Evolutionary conservation across 2,888 invertebrate genomes (phyloP), one percentile per base, ranked within the genome.

Genomic region (Idaea dimidiata): DNA sequence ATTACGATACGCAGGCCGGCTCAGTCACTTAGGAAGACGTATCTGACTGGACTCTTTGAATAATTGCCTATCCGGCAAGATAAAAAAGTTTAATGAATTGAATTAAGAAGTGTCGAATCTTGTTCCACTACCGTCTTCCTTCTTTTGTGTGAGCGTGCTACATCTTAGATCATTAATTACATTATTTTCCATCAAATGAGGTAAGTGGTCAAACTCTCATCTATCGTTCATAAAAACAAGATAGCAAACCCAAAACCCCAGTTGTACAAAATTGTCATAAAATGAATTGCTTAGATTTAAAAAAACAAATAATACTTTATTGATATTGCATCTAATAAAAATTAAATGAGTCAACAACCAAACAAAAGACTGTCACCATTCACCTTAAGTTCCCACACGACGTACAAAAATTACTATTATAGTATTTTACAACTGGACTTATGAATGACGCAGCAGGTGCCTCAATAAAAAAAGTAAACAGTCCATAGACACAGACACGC

Each of bases 401-500:
- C 24, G 24, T 64, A 75, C 75, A 78, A 77, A 80, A 80, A 83
- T 80, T 75, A 75, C 75, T 74, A 72, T 76, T 74, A 70, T 77
- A 84, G 83, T 81, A 71, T 62, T 69, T 62, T 69, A 70, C 68
- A 73, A 73, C n/a, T n/a, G 73, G 77, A 75, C 59, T 74, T 59
- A 73, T 86, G 83, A 91, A 91, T 88, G 78, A 80, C 87, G 61
- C 91, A 43, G 43, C 43, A 43, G 90, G 91, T 91, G 91, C 80
- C 87, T 72, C 43, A 43, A 43, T 43, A 83, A 86, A 87, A 83
- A 86, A 81, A 84, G 83, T 80, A 84, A 87, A 83, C 87, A 83
- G 82, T 81, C 81, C 79, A 79, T 71, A 84, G 90, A 89, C 91
- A 91, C 82, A 84, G 90, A 89, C 91, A 91, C 81, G 81, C 78